Base-by-base conservation (phyloP, 2,888 invertebrate species). In the Galerucella pusilla region DNA sequence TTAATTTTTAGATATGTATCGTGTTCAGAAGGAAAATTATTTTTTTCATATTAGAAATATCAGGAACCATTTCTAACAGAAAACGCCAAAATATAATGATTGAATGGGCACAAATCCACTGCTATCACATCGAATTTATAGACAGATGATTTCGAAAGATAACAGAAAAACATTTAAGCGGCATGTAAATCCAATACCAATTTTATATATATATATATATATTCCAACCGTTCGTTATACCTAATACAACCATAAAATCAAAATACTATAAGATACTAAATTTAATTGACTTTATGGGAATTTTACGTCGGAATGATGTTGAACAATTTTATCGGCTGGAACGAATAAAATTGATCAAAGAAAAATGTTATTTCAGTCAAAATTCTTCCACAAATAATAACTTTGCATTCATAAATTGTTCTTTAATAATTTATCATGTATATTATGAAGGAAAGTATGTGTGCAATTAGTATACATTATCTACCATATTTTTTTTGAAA, bases 21-120 rank as follows among this genome's bases (percentile, higher is more conserved):
- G 76, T 74, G 75, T 69, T 65, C 52, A 25, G 14, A 68, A 70
- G 60, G 67, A 67, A 74, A 75, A 74, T 79, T 71, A 79, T 69
- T 73, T 75, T 74, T 78, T 74, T 70, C 69, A 65, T 75, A 73
- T 74, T 66, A 72, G 66, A 76, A 74, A 75, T 76, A 65, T 46
- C 63, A 12, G 35, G 59, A 25, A 25, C 14, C 20, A 63, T 63
- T 76, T 67, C 45, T 63, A 66, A 42, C 59, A n/a, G 45, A 77
- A 67, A 63, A 68, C 70, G 66, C 54, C 65, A 28, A 67, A 75
- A 73, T 66, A 66, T 71, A 71, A 69, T 71, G 76, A 76, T 74
- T 75, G 75, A 77, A 77, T 66, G 52, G 67, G 68, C 67, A 57
- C 68, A 75, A 70, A 75, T 75, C 71, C 73, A 45, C 60, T 75